Evolutionary conservation across 2,797 vertebrate species (phyloP).

Genomic region (Siniperca scherzeri): DNA sequence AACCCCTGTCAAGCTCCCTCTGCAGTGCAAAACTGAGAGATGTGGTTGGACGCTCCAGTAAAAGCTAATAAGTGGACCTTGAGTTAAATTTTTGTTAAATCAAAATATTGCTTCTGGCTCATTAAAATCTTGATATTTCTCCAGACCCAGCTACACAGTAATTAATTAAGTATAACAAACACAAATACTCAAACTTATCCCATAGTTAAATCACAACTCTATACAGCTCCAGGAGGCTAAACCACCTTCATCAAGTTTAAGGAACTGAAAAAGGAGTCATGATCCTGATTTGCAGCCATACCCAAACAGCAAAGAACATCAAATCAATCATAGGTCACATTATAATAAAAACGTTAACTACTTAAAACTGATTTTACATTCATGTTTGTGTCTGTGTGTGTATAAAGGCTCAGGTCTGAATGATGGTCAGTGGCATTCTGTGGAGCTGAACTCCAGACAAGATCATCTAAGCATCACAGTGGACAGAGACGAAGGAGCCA

Average conservation of each 20-base stretch:
- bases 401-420: slow-evolving; percentile 88
- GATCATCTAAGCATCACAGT: slow-evolving; percentile 88
- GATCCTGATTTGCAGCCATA: neutral
- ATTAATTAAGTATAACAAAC: neutral
- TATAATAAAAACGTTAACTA: neutral
- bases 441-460: slow-evolving; percentile 85
- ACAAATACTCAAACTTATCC: neutral
- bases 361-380: neutral
- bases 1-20: neutral
- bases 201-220: neutral
- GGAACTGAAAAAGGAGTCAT: neutral
- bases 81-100: neutral
- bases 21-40: neutral
- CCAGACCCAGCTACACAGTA: neutral
- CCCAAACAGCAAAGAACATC: neutral
- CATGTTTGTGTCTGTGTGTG: slow-evolving; percentile 27
- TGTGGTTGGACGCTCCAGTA: neutral
- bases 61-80: neutral
- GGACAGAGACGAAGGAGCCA: slow-evolving; percentile 85
- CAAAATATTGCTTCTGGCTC: neutral
- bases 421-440: slow-evolving; percentile 95
- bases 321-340: neutral
- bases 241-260: neutral
- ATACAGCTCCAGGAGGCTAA: neutral
- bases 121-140: neutral